These are phyloP conservation scores for Ptiloglossa arizonensis DNA, from an alignment of 1,140 invertebrate genomes.

Conservation along the genomic window DNA sequence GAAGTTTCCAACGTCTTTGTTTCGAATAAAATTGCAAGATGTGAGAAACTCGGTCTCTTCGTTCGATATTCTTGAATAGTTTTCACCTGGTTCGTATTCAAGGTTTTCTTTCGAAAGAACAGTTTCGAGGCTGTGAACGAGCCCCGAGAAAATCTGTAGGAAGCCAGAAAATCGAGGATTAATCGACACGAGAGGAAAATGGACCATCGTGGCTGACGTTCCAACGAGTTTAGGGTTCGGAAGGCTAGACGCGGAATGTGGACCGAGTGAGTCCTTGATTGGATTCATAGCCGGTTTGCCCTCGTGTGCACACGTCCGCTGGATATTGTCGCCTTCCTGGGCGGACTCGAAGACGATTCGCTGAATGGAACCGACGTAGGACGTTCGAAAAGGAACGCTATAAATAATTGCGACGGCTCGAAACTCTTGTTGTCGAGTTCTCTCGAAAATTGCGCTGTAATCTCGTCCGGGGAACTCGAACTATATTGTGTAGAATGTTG, in stretches of 20 bases:
- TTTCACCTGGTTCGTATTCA: background rate
- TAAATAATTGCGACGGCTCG: no score
- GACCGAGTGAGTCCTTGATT: slow-evolving; percentile 78
- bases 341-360: background rate
- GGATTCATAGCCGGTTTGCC: slow-evolving; percentile 68
- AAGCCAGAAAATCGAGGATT: background rate
- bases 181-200: background rate
- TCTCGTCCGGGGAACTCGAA: no score
- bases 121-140: background rate
- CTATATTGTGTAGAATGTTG: no score
- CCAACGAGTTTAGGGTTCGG: slow-evolving; percentile 73
- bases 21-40: no score
- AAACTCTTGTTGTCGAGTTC: no score
- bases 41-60: no score
- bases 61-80: no score
- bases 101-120: background rate
- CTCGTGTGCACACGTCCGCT: slow-evolving; percentile 41
- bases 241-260: slow-evolving; percentile 77
- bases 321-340: slow-evolving; percentile 29
- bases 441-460: no score
- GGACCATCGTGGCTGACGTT: background rate
- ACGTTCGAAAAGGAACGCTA: background rate
- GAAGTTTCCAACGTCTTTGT: no score
- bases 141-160: background rate
- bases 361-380: background rate